Evolutionary conservation across 2,797 vertebrate genomes (phyloP).

Genomic region (Gymnopithys bicolor): DNA sequence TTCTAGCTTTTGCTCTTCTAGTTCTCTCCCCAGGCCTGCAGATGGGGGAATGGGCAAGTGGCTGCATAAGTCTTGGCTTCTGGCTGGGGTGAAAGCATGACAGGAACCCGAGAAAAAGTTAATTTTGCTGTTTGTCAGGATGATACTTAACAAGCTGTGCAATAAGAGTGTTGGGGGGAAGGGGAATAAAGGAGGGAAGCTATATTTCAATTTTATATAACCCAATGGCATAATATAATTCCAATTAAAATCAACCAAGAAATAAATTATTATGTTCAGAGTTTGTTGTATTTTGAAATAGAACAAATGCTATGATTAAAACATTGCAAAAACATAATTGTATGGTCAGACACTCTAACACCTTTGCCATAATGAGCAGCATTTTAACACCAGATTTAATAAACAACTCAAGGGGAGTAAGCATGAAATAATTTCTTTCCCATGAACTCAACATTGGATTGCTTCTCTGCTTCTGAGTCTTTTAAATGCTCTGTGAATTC

Average conservation of each 20-base stretch:
- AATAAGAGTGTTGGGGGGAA: not conserved
- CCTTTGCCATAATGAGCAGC: not conserved
- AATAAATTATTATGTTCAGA: not conserved
- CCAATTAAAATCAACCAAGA: not conserved
- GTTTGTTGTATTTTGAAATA: not conserved
- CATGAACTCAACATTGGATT: not conserved
- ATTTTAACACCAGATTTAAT: not conserved
- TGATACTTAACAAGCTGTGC: not conserved
- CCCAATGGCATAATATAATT: not conserved
- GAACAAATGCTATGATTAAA: not conserved
- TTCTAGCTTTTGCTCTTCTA: not conserved
- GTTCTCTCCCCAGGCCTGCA: not conserved
- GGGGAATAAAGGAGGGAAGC: not conserved
- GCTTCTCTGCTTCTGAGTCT: not conserved
- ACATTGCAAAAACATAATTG: not conserved
- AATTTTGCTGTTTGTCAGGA: not conserved
- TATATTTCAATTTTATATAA: not conserved
- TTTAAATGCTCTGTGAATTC: not conserved
- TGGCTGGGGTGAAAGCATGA: not conserved
- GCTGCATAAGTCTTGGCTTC: not conserved
- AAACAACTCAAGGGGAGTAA: not conserved
- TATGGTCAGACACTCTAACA: not conserved
- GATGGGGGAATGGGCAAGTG: not conserved
- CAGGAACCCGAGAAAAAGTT: not conserved
- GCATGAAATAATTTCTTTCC: not conserved